A percentile compares a stretch with the other conserved stretches of the same genome.
Evolutionary conservation across 2,888 invertebrate genomes (phyloP).

Genomic region (Gymnoscelis rufifasciata): DNA sequence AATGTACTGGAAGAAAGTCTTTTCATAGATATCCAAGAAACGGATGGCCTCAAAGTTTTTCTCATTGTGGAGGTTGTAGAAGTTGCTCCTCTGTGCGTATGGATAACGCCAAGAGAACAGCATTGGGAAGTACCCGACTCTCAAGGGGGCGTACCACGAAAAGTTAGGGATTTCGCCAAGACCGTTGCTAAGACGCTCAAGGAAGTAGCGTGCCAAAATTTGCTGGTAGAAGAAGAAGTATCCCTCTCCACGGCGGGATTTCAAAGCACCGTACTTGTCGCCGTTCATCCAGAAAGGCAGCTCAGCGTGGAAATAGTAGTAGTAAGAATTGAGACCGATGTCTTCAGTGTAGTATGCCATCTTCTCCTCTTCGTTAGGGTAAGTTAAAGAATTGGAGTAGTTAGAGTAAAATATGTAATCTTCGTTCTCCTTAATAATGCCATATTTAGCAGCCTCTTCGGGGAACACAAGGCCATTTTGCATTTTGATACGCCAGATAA

Average conservation of each 20-base stretch:
- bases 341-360: slow-evolving; percentile 85
- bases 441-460: slow-evolving; percentile 53
- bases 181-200: slow-evolving; percentile 83
- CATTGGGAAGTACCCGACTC: slow-evolving; percentile 52
- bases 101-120: slow-evolving; percentile 49
- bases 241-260: slow-evolving; percentile 81
- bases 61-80: slow-evolving; percentile 79
- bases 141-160: slow-evolving; percentile 80
- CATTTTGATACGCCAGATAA: slow-evolving; percentile 63
- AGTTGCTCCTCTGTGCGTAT: slow-evolving; percentile 78
- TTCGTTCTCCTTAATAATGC: slow-evolving; percentile 59
- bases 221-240: slow-evolving; percentile 84
- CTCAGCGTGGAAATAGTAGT: slow-evolving; percentile 81
- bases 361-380: slow-evolving; percentile 78
- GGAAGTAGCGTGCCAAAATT: slow-evolving; percentile 82
- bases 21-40: slow-evolving; percentile 81
- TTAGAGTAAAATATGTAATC: slow-evolving; percentile 76
- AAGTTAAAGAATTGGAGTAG: slow-evolving; percentile 76
- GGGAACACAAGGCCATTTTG: slow-evolving; percentile 47
- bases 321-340: slow-evolving; percentile 82
- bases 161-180: slow-evolving; percentile 80
- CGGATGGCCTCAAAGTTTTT: slow-evolving; percentile 66
- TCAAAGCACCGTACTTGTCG: slow-evolving; percentile 61
- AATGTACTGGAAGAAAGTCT: slow-evolving; percentile 69
- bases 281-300: slow-evolving; percentile 82